Percentiles rank a stretch among this genome's conserved stretches.
phyloP scores from a whole-genome alignment of 2,888 invertebrate genomes.

The Scaptomyza reducta region DNA sequence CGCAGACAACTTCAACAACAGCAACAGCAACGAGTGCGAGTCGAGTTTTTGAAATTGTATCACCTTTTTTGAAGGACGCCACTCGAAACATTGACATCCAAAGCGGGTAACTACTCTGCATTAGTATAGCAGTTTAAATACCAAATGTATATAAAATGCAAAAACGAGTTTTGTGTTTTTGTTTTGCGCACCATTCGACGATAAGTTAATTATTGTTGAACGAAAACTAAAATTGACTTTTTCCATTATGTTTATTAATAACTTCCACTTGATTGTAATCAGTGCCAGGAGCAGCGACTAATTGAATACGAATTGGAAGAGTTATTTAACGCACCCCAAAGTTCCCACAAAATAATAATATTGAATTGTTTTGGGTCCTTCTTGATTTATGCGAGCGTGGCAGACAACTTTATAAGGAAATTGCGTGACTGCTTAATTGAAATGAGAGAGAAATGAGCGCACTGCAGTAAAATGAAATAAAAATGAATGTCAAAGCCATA shows the following conservation, averaged over 20 bases:
- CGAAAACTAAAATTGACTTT: not conserved
- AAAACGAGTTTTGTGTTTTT: slow-evolving; percentile 17
- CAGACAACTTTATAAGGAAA: slow-evolving; percentile 70
- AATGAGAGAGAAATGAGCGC: slow-evolving; percentile 43
- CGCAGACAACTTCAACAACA: slow-evolving; percentile 32
- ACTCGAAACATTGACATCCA: slow-evolving; percentile 20
- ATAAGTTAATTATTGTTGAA: slow-evolving; percentile 19
- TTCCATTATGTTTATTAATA: not conserved
- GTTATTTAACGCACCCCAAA: slow-evolving; percentile 41
- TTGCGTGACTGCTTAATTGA: slow-evolving; percentile 79
- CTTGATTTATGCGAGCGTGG: slow-evolving; percentile 63
- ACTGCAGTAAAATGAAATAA: slow-evolving; percentile 4
- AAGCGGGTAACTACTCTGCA: slow-evolving; percentile 12
- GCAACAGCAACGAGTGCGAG: slow-evolving; percentile 7
- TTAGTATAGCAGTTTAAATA: slow-evolving; percentile 35
- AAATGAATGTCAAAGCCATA: not conserved
- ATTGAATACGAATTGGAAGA: slow-evolving; percentile 7
- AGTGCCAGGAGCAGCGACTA: not conserved
- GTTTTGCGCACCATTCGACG: too few relatives aligned
- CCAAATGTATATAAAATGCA: slow-evolving; percentile 18
- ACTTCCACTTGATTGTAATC: slow-evolving; percentile 15
- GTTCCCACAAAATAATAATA: slow-evolving; percentile 31
- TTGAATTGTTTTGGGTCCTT: slow-evolving; percentile 28
- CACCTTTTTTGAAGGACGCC: slow-evolving; percentile 15
- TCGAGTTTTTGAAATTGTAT: slow-evolving; percentile 8